These are phyloP conservation scores for Gallirallus australis DNA, from an alignment of 2,797 vertebrate species.

Conservation along the genomic window DNA sequence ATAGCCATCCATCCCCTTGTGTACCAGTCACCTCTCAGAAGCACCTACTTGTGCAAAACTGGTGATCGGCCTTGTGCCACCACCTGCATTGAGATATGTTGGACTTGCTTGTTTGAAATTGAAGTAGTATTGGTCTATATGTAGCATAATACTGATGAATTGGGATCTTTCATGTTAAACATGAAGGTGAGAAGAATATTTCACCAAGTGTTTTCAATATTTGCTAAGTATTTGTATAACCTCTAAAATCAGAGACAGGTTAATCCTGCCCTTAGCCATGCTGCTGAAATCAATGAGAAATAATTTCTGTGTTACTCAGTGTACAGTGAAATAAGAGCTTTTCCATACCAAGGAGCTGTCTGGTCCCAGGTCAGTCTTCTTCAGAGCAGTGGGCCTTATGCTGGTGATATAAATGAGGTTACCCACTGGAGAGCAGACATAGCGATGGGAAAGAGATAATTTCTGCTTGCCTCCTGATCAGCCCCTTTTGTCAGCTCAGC, in stretches of 20 bases:
- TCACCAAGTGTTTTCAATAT: background rate
- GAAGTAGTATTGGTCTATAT: background rate
- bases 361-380: background rate
- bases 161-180: background rate
- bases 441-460: background rate
- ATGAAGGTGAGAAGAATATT: background rate
- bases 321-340: background rate
- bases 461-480: background rate
- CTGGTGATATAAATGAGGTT: background rate
- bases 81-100: fast-evolving
- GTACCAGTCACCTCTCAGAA: background rate
- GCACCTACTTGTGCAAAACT: background rate
- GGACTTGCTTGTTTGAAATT: background rate
- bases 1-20: background rate
- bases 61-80: background rate
- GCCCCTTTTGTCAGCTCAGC: background rate
- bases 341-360: background rate
- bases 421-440: background rate
- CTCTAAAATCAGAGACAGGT: background rate
- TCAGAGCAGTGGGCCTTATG: background rate
- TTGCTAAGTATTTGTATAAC: background rate
- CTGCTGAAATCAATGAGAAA: background rate
- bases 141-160: background rate
- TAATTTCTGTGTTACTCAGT: background rate
- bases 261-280: background rate